Evolutionary conservation across 2,113 vertebrate species (phyloP).

Genomic region (Crotalus viridis): DNA sequence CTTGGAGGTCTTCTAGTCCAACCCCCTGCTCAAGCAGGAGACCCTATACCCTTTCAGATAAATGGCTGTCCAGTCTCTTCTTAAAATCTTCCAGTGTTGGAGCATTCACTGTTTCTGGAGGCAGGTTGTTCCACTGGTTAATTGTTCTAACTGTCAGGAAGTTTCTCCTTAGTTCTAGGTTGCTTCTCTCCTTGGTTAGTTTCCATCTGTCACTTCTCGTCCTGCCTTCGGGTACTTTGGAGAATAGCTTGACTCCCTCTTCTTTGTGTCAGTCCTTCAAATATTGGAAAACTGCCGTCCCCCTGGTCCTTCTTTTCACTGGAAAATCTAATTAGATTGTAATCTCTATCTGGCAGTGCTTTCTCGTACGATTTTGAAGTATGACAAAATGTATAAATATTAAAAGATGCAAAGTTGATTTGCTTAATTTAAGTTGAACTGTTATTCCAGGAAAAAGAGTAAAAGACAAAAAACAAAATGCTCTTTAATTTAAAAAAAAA

Average conservation of each 20-base stretch:
- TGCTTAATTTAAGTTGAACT: not conserved
- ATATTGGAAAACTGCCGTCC: not conserved
- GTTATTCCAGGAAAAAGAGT: not conserved
- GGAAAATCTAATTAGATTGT: not conserved
- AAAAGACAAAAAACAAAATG: not conserved
- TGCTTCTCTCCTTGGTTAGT: not conserved
- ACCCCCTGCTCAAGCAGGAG: not conserved
- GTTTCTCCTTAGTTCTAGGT: not conserved
- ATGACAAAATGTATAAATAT: not conserved
- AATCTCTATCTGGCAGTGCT: not conserved
- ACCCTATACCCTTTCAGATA: not conserved
- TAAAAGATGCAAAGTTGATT: not conserved
- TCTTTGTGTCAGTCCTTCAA: not conserved
- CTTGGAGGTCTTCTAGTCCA: not conserved
- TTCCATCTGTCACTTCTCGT: not conserved
- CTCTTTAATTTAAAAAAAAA: not conserved
- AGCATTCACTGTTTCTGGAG: accelerated
- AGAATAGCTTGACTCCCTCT: not conserved
- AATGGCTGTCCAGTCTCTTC: not conserved
- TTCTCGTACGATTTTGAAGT: not conserved
- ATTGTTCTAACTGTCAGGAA: not conserved
- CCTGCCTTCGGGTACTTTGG: not conserved
- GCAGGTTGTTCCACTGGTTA: not conserved
- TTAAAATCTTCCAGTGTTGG: not conserved
- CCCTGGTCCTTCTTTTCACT: not conserved